Percentiles rank a stretch among this genome's conserved stretches.
These are phyloP conservation scores for Campylomormyrus tamandua DNA, from an alignment of 2,113 vertebrate genomes.

Conservation along the genomic window DNA sequence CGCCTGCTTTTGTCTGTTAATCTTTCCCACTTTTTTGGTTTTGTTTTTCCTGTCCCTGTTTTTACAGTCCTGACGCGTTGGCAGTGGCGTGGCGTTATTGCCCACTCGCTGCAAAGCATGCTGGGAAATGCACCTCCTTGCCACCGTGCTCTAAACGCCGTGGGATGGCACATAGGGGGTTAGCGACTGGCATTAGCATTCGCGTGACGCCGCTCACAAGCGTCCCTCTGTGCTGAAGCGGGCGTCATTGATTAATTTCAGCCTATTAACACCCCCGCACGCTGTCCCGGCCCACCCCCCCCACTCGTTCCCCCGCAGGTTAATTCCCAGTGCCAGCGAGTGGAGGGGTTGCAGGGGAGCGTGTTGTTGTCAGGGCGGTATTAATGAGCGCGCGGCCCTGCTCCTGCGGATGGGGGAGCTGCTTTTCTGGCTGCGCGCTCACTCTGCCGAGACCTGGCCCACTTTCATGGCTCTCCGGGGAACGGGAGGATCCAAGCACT, in stretches of 20 bases:
- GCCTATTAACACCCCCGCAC: conserved; percentile 62
- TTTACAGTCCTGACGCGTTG: background rate
- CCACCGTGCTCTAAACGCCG: background rate
- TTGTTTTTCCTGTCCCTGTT: background rate
- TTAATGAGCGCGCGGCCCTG: conserved; percentile 62
- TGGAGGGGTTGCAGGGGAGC: conserved; percentile 55
- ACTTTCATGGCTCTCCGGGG: conserved; percentile 66
- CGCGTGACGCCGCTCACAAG: conserved; percentile 48
- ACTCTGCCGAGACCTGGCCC: conserved; percentile 70
- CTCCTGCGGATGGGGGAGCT: conserved; percentile 41
- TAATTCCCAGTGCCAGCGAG: conserved; percentile 61
- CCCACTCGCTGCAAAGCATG: background rate
- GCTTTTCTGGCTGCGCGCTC: conserved; percentile 31
- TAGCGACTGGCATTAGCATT: conserved; percentile 57
- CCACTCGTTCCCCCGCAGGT: conserved; percentile 60
- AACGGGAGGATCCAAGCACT: conserved; percentile 65
- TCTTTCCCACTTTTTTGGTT: background rate
- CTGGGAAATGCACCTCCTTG: background rate
- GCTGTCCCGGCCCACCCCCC: conserved; percentile 13
- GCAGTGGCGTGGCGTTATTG: background rate
- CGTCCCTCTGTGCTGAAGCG: conserved; percentile 62
- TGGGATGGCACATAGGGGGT: background rate
- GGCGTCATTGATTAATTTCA: conserved; percentile 73
- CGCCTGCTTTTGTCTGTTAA: background rate
- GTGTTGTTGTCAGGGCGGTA: conserved; percentile 68